These are phyloP conservation scores for Tenualosa thibaudeaui DNA, from an alignment of 2,797 vertebrate species.

Conservation along the genomic window DNA sequence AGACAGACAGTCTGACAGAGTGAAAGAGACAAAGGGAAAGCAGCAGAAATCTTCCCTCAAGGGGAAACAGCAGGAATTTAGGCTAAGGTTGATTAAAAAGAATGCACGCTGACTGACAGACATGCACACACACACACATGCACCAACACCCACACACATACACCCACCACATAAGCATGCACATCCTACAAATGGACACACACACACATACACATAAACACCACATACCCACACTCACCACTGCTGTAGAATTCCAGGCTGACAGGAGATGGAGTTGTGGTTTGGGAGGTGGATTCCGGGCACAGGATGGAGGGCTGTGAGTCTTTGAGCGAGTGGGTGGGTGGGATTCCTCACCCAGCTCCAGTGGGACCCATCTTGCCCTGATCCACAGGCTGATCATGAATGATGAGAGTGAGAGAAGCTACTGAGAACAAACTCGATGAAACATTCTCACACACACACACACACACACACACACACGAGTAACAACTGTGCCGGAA, in stretches of 20 bases:
- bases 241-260: not conserved
- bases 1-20: not conserved
- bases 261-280: constrained; percentile 2
- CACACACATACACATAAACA: not conserved
- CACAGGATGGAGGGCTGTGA: not conserved
- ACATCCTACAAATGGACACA: not conserved
- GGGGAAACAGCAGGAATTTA: constrained; percentile 5
- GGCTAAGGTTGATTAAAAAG: not conserved
- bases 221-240: not conserved
- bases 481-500: not conserved
- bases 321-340: not conserved
- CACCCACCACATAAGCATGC: not conserved
- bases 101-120: not conserved
- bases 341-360: not conserved
- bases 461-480: not conserved
- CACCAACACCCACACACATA: not conserved
- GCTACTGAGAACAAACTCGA: not conserved
- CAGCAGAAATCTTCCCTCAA: not conserved
- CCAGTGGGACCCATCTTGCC: not conserved
- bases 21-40: not conserved
- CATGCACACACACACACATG: not conserved
- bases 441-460: not conserved
- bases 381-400: not conserved
- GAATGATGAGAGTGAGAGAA: not conserved
- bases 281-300: not conserved